Evolutionary conservation across 2,113 vertebrate species (phyloP), one percentile per base, ranked within the genome.

Genomic region (Microtus montanus): DNA sequence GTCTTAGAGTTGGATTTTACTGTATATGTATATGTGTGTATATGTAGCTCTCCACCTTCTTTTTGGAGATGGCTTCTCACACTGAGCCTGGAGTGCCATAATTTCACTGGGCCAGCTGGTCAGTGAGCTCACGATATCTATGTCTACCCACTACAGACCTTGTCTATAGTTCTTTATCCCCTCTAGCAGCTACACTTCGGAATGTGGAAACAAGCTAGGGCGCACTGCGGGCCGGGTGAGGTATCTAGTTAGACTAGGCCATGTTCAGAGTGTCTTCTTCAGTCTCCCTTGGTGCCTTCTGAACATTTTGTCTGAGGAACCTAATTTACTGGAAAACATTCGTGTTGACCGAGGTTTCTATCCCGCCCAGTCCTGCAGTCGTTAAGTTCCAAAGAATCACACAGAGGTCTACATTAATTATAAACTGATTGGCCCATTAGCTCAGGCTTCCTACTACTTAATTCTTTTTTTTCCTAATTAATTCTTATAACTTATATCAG

Each of bases 161-260:
- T 92, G 20, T 87, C 26, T 93, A 30, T 78, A 10, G 84, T 89
- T 64, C 14, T 92, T 79, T 87, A 54, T 96, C 77, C 5, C 41
- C 26, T 92, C 86, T 13, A 93, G 70, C 24, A 83, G 61, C 20
- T 38, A 70, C 22, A n/a, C 73, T 89, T 94, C 35, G 10, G 13
- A 89, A 95, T 8, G 14, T 80, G 41, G 38, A 68, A 24, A 82
- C 78, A 58, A 78, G 49, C 6, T 87, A 41, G 12, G 54, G 52
- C 7, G 49, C 87, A 5, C 1, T 85, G n/a, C 13, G 79, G 22
- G 68, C 26, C 11, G 49, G n/a, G 33, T 84, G 22, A 90, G 22
- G 2, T 75, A 49, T n/a, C 15, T 80, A 64, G 12, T 61, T 84
- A 87, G 9, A 68, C 66, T 38, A 41, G 24, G n/a, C 19, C 38